These are phyloP conservation scores for Trachelus stipa DNA, from an alignment of 2,888 invertebrate species.

Conservation along the genomic window DNA sequence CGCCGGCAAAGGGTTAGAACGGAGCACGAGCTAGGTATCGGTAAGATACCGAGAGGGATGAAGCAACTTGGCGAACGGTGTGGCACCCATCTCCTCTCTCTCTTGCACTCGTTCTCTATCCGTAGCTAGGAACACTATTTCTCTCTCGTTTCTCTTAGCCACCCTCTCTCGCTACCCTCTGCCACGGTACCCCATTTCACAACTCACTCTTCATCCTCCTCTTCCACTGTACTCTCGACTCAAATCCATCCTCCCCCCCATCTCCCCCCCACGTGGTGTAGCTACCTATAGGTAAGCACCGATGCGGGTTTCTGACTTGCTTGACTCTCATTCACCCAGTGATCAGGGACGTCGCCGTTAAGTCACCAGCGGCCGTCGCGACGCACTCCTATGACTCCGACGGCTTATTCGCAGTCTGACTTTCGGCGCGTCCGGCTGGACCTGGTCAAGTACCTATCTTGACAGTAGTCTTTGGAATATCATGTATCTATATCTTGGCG, in stretches of 20 bases:
- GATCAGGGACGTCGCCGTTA: slow-evolving; percentile 28
- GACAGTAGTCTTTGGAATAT: background rate
- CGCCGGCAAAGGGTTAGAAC: slow-evolving; percentile 61
- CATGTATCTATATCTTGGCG: background rate
- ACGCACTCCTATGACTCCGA: slow-evolving; percentile 16
- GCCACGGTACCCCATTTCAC: background rate
- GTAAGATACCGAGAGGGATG: slow-evolving; percentile 57
- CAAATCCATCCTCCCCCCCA: slow-evolving; percentile 27
- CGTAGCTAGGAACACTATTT: background rate
- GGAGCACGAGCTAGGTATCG: slow-evolving; percentile 49
- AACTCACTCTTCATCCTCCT: slow-evolving; percentile 21
- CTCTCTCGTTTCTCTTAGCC: slow-evolving; percentile 9
- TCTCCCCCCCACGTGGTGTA: slow-evolving; percentile 22
- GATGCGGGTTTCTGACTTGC: slow-evolving; percentile 55
- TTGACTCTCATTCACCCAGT: slow-evolving; percentile 37
- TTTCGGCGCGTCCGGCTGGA: background rate
- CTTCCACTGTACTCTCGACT: slow-evolving; percentile 25
- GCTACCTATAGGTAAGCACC: slow-evolving; percentile 47
- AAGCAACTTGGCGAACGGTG: slow-evolving; percentile 9
- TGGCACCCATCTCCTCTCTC: background rate
- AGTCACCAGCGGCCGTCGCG: slow-evolving; percentile 18
- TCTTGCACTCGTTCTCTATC: background rate
- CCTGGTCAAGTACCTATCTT: background rate
- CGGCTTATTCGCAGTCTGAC: background rate
- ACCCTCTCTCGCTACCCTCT: slow-evolving; percentile 8